phyloP scores from a whole-genome alignment of 2,797 vertebrate species.

The Taeniopygia guttata region DNA sequence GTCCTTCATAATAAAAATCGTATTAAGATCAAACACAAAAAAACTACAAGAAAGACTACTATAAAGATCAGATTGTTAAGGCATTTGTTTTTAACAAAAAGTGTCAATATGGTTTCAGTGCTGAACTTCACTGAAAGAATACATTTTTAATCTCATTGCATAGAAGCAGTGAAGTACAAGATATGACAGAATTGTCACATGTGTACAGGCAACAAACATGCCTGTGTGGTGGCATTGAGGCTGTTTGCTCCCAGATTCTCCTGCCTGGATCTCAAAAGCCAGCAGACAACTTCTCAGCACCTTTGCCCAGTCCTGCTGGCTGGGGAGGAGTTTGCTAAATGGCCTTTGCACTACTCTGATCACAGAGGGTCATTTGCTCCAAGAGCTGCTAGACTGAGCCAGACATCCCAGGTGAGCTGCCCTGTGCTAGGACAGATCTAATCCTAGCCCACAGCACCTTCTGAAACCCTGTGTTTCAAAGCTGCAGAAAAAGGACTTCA shows the following conservation, averaged over 20 bases:
- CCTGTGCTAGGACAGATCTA: background rate
- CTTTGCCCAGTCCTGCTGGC: background rate
- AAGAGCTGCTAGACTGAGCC: background rate
- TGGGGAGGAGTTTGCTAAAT: background rate
- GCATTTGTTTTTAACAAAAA: background rate
- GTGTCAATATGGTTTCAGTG: background rate
- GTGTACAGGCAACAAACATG: fast-evolving
- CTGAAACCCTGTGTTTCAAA: background rate
- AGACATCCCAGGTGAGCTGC: background rate
- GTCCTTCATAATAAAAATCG: background rate
- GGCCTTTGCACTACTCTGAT: background rate
- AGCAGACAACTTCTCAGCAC: fast-evolving
- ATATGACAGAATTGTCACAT: fast-evolving
- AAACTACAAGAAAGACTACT: background rate
- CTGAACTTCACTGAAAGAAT: background rate
- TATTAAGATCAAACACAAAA: background rate
- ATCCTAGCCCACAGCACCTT: background rate
- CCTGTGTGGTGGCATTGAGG: fast-evolving
- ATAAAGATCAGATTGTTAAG: background rate
- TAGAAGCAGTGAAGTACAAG: background rate
- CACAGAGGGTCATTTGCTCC: background rate
- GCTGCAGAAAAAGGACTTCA: background rate
- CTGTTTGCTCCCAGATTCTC: background rate
- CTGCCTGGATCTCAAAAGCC: background rate
- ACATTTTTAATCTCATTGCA: background rate